Percentiles rank a stretch among this genome's conserved stretches.
phyloP scores from a whole-genome alignment of 2,888 invertebrate genomes.

The Torymus auratus region DNA sequence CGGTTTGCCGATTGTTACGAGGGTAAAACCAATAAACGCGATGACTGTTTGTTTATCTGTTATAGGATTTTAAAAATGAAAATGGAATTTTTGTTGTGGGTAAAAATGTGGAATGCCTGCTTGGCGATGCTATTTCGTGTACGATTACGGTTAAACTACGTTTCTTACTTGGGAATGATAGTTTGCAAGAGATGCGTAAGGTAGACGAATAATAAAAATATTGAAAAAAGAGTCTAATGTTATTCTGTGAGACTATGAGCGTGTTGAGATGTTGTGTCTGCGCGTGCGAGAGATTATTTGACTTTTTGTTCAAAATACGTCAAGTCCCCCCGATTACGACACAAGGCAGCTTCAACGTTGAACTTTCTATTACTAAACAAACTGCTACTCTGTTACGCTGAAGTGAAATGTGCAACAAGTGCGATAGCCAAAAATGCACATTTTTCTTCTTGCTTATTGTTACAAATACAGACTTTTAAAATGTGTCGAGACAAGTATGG shows the following conservation, averaged over 20 bases:
- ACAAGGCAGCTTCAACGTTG: conserved; percentile 45
- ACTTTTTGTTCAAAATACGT: conserved; percentile 49
- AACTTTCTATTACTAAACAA: conserved; percentile 34
- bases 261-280: conserved; percentile 44
- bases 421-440: conserved; percentile 35
- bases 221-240: conserved; percentile 49
- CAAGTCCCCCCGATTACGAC: conserved; percentile 38
- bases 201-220: conserved; percentile 46
- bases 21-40: conserved; percentile 72
- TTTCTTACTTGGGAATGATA: conserved; percentile 48
- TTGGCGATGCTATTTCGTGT: conserved; percentile 75
- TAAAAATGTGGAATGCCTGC: conserved; percentile 73
- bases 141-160: conserved; percentile 54
- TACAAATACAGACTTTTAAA: conserved; percentile 24
- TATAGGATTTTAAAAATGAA: conserved; percentile 72
- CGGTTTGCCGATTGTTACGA: conserved; percentile 71
- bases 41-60: conserved; percentile 74
- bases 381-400: conserved; percentile 35
- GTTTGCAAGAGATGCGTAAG: conserved; percentile 29
- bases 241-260: conserved; percentile 43
- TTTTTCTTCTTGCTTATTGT: conserved; percentile 44
- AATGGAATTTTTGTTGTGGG: conserved; percentile 73
- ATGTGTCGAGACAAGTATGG: conserved; percentile 29
- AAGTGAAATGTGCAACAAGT: conserved; percentile 40
- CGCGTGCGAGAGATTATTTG: conserved; percentile 44